These are phyloP conservation scores for Furnarius figulus DNA, from an alignment of 2,113 vertebrate species.

Conservation along the genomic window DNA sequence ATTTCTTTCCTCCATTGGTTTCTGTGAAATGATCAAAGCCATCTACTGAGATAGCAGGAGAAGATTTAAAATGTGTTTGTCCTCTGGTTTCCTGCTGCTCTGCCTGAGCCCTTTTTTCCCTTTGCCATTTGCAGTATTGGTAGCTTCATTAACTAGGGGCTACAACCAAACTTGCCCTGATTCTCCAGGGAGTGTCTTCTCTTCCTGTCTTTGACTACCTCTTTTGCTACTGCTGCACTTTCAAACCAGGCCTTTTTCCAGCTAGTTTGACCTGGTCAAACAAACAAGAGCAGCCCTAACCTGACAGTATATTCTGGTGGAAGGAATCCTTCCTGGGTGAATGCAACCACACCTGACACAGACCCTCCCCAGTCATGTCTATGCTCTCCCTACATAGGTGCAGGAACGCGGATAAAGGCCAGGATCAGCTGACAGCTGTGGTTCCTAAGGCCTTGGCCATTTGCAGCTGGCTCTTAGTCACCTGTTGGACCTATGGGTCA, in stretches of 20 bases:
- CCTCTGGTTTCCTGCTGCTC: neutral
- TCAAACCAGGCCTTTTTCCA: neutral
- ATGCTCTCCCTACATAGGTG: rapidly evolving
- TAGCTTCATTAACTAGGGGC: neutral
- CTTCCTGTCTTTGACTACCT: neutral
- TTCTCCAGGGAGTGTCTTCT: neutral
- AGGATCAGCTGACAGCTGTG: neutral
- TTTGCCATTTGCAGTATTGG: neutral
- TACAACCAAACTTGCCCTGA: neutral
- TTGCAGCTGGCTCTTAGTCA: neutral
- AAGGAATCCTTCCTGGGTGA: neutral
- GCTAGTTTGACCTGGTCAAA: neutral
- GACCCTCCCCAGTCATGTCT: neutral
- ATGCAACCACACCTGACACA: neutral
- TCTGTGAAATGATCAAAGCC: neutral
- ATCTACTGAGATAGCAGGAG: neutral
- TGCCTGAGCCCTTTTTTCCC: neutral
- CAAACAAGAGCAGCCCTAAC: neutral
- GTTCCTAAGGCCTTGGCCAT: neutral
- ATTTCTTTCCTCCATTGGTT: neutral
- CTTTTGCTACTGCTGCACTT: neutral
- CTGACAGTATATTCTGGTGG: neutral
- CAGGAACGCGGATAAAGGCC: neutral
- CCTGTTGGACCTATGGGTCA: neutral
- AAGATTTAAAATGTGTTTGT: neutral